Evolutionary conservation across 35 echinoderm and acorn worm genomes (phyloP).

Genomic region (Lytechinus variegatus): DNA sequence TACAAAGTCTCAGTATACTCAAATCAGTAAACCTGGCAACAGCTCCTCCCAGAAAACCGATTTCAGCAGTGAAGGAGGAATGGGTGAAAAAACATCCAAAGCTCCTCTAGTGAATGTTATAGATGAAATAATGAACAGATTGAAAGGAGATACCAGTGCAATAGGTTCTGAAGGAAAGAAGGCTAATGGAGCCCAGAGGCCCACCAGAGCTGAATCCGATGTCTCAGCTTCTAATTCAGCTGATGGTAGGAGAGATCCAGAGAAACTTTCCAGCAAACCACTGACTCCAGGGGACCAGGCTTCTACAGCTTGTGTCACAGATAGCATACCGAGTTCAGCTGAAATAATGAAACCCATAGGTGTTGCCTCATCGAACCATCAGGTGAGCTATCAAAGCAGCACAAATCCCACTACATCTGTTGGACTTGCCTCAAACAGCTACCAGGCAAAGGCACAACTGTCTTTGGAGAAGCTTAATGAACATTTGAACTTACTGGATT

Average conservation of each 20-base stretch:
- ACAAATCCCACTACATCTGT: too few species aligned
- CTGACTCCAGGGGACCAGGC: background rate
- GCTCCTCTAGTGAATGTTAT: background rate
- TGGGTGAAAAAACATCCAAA: background rate
- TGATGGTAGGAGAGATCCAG: background rate
- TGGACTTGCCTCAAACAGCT: too few species aligned
- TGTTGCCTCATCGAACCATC: background rate
- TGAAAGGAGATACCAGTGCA: background rate
- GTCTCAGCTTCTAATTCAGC: background rate
- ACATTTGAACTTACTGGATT: background rate
- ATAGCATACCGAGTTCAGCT: background rate
- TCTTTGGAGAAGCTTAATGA: background rate
- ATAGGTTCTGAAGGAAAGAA: background rate
- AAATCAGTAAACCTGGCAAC: background rate
- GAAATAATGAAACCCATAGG: background rate
- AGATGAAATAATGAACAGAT: slow-evolving; percentile 26
- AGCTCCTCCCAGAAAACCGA: background rate
- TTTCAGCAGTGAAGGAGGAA: background rate
- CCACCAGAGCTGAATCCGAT: background rate
- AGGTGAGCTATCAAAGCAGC: too few species aligned
- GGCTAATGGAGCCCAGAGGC: background rate
- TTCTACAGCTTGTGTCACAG: too few species aligned
- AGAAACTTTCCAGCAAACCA: background rate
- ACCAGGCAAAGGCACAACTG: too few species aligned
- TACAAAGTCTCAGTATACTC: background rate